Percentiles rank a stretch among this genome's conserved stretches.
Evolutionary conservation across 1,140 invertebrate species (phyloP).

Genomic region (Trichogramma pretiosum): DNA sequence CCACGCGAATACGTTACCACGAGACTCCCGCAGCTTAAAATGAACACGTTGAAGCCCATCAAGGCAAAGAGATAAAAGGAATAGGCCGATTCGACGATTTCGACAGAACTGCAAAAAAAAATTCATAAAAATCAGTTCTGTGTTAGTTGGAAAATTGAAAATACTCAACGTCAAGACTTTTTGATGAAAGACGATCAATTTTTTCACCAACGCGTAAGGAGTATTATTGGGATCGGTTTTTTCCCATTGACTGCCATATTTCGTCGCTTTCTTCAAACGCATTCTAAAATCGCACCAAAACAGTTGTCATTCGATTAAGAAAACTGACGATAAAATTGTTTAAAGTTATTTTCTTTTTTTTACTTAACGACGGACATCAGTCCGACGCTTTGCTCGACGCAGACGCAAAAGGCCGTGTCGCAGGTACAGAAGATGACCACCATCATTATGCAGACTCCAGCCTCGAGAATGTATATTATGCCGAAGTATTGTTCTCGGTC

Average conservation of each 20-base stretch:
- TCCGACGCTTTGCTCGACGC: neutral
- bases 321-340: no score
- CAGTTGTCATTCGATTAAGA: neutral
- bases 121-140: no score
- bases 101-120: conserved; percentile 2
- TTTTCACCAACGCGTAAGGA: neutral
- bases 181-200: neutral
- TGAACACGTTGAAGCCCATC: neutral
- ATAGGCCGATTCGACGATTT: neutral
- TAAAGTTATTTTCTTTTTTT: no score
- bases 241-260: no score
- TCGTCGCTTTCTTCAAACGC: neutral
- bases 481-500: neutral
- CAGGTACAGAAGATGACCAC: neutral
- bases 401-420: neutral
- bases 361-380: conserved; percentile 1
- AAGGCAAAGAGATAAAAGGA: neutral
- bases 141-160: no score
- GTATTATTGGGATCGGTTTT: no score
- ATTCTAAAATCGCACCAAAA: no score
- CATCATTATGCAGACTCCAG: neutral
- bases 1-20: neutral
- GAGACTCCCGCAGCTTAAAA: neutral
- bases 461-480: conserved; percentile 1
- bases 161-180: neutral